A percentile compares a stretch with the other conserved stretches of the same genome.
Conservation (phyloP, 2,113 vertebrate species). For the Notiomystis cincta region DNA sequence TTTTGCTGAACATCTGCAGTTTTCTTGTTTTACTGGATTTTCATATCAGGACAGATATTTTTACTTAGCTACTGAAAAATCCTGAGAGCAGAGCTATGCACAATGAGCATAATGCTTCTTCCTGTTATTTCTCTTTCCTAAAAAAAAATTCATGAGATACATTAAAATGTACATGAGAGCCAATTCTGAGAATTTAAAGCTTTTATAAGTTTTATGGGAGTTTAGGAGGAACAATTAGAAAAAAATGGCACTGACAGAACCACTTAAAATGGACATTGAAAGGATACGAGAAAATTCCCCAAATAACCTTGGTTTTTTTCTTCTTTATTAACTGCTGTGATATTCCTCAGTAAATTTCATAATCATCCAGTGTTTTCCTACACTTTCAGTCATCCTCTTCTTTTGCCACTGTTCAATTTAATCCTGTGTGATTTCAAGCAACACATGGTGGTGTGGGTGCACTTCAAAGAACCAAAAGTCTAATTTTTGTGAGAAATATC, state of each 20-base stretch:
- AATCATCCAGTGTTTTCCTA: neutral
- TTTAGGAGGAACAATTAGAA: neutral
- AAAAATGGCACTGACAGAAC: neutral
- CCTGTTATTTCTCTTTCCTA: neutral
- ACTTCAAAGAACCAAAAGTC: neutral
- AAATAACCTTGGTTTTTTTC: neutral
- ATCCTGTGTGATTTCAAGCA: neutral
- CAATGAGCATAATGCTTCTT: neutral
- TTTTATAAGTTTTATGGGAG: neutral
- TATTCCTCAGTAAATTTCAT: neutral
- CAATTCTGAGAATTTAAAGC: neutral
- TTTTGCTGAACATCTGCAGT: neutral
- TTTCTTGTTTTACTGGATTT: slow-evolving; percentile 4
- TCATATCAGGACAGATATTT: neutral
- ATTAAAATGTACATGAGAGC: neutral
- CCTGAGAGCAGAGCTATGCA: neutral
- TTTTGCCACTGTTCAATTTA: neutral
- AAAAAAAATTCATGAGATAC: neutral
- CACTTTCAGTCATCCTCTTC: neutral
- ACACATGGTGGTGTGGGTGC: neutral
- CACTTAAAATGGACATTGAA: neutral
- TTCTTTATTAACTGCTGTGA: neutral
- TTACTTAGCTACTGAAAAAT: neutral
- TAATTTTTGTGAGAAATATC: neutral
- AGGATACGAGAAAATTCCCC: neutral